A percentile compares a stretch with the other conserved stretches of the same genome.
phyloP scores from a whole-genome alignment of 2,797 vertebrate species.

The Fistularia tabacaria region DNA sequence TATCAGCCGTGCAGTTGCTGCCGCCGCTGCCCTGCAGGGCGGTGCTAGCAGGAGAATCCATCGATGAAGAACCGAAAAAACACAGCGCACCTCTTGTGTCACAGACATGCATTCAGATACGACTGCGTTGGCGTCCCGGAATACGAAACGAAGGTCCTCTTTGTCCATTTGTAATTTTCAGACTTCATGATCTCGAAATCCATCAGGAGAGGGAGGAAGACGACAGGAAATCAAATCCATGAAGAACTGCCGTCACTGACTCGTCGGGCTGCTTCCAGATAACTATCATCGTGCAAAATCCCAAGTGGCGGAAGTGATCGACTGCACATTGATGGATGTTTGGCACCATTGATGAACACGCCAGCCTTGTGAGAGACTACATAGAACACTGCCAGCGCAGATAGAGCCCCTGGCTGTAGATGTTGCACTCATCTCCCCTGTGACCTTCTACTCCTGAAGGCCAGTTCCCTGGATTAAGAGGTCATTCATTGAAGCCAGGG shows the following conservation, averaged over 20 bases:
- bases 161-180: neutral
- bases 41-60: conserved; percentile 65
- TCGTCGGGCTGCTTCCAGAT: too few species aligned
- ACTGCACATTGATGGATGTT: too few species aligned
- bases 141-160: neutral
- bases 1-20: conserved; percentile 41
- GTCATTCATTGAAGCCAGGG: neutral
- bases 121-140: too few species aligned
- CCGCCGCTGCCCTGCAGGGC: conserved; percentile 45
- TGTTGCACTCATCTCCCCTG: neutral
- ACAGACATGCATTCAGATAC: conserved; percentile 8
- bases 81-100: conserved; percentile 56
- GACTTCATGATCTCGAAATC: neutral
- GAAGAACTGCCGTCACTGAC: too few species aligned
- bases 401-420: too few species aligned
- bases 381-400: neutral
- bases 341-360: too few species aligned
- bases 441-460: neutral
- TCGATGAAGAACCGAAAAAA: conserved; percentile 48
- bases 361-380: neutral
- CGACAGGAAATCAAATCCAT: neutral
- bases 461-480: neutral
- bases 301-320: too few species aligned
- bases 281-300: too few species aligned
- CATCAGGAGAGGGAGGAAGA: neutral